Base-by-base conservation (phyloP, 2,113 vertebrate genomes). In the Australoheros scitulus region DNA sequence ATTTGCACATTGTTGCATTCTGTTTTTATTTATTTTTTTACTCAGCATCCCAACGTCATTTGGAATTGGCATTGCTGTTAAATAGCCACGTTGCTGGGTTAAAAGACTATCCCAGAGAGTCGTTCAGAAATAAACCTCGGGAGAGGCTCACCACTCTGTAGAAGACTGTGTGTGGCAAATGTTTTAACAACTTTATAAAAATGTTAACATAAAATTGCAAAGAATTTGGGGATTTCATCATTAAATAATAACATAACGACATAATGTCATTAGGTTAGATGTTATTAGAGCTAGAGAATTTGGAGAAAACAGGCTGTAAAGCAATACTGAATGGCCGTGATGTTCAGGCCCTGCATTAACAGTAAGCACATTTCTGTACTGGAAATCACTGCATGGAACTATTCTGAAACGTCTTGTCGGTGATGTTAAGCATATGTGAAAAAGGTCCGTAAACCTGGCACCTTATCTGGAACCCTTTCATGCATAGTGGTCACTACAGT, bases 261-360 rank as follows among this genome's bases (percentile, higher is more conserved):
- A n/a, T 72, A 55, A 72, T 72, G 18, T 55, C 68, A 34, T 72
- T 55, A 72, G 68, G 52, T 32, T 32, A 17, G 14, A 50, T 55
- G 47, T 72, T 72, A 72, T 72, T 72, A 72, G 47, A 55, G n/a
- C 47, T 32, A 52, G 47, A 72, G 47, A n/a, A 72, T 72, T 34
- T 55, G 68, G 47, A 72, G 68, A 14, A 72, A 55, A 52, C 26
- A 47, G 65, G 11, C 24, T 26, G 24, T 13, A 70, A 70, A 70
- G 17, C 10, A 72, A 32, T 32, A 52, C 26, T 52, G 65, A 72
- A 52, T 52, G 65, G 6, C 65, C 1, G 26, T 52, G 65, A 72
- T 24, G 20, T 72, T 47, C 43, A 52, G 26, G 6, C 50, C 43
- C 43, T 0, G 17, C 17, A 72, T 17, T 29, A 24, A 38, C 41